These are phyloP conservation scores for Neoniphon sammara DNA, from an alignment of 2,797 vertebrate genomes.

Conservation along the genomic window DNA sequence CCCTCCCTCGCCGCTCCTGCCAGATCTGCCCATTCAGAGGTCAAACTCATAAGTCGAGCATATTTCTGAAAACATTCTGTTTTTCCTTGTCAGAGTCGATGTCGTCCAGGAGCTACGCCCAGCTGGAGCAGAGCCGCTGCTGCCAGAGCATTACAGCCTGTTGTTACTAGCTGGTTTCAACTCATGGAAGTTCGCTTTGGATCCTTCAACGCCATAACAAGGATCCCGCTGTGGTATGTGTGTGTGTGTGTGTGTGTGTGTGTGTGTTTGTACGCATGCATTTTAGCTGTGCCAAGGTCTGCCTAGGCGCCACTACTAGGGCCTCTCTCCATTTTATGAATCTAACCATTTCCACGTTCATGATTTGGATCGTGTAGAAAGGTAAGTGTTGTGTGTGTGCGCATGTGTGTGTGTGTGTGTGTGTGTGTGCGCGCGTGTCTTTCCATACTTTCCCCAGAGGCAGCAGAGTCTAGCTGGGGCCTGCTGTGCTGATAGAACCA, in stretches of 20 bases:
- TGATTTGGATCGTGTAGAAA: conserved; percentile 60
- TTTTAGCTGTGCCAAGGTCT: conserved; percentile 48
- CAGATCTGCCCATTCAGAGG: conserved; percentile 46
- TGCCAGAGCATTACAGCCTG: conserved; percentile 27
- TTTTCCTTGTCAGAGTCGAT: conserved; percentile 50
- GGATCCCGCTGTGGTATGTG: conserved; percentile 2
- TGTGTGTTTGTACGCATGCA: not conserved
- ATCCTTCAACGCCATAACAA: conserved; percentile 29
- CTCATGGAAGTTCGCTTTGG: conserved; percentile 29
- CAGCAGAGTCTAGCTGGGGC: conserved; percentile 47
- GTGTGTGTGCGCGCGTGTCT: conserved; percentile 18
- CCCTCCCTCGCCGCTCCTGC: conserved; percentile 25
- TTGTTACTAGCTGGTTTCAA: conserved; percentile 51
- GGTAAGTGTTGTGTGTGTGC: conserved; percentile 41
- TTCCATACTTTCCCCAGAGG: conserved; percentile 53
- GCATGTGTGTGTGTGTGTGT: conserved; percentile 24
- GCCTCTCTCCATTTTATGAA: conserved; percentile 67
- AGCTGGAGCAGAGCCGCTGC: conserved; percentile 24
- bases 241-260: conserved; percentile 19
- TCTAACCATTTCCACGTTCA: conserved; percentile 74
- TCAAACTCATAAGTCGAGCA: conserved; percentile 16
- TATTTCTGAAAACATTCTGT: conserved; percentile 52
- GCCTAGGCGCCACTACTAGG: conserved; percentile 56
- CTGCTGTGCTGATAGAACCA: conserved; percentile 72
- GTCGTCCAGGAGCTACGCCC: conserved; percentile 51